Evolutionary conservation across 1,140 invertebrate genomes (phyloP).

Genomic region (Cotesia chilonis): DNA sequence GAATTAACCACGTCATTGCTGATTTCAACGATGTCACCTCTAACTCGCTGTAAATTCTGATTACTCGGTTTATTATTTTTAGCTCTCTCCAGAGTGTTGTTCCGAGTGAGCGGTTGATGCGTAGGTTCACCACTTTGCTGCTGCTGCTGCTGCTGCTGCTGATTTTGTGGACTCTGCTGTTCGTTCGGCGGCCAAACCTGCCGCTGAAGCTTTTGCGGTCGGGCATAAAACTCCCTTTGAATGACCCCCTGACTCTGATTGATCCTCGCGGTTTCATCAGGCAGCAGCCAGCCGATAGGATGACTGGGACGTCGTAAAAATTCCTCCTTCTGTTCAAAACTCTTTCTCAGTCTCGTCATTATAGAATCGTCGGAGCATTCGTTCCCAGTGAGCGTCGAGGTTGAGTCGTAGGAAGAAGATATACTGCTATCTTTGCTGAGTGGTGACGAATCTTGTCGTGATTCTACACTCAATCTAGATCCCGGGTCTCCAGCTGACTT

Average conservation of each 20-base stretch:
- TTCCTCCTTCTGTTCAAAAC: conserved; percentile 87
- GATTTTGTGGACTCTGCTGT: conserved; percentile 34
- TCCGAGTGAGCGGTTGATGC: conserved; percentile 52
- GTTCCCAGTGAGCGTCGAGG: conserved; percentile 72
- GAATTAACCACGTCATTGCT: conserved; percentile 46
- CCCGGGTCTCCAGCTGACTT: conserved; percentile 49
- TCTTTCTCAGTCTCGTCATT: conserved; percentile 78
- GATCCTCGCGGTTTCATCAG: conserved; percentile 40
- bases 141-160: neutral
- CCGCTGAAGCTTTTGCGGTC: conserved; percentile 78
- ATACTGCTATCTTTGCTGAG: conserved; percentile 71
- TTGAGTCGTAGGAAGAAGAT: conserved; percentile 72
- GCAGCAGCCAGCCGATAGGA: conserved; percentile 69
- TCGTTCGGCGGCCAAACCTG: conserved; percentile 76
- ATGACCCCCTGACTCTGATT: conserved; percentile 62
- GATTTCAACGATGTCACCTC: conserved; percentile 57
- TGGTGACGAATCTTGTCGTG: conserved; percentile 69
- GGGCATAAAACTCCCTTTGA: conserved; percentile 78
- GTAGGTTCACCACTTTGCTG: neutral
- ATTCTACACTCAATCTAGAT: conserved; percentile 62
- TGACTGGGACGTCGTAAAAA: conserved; percentile 80
- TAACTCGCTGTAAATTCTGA: conserved; percentile 60
- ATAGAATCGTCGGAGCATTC: conserved; percentile 74
- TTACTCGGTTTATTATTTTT: conserved; percentile 53
- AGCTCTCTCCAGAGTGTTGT: conserved; percentile 31